Percentiles rank a stretch among this genome's conserved stretches.
phyloP scores from a whole-genome alignment of 2,113 vertebrate genomes.

The Illadopsis cleaveri region DNA sequence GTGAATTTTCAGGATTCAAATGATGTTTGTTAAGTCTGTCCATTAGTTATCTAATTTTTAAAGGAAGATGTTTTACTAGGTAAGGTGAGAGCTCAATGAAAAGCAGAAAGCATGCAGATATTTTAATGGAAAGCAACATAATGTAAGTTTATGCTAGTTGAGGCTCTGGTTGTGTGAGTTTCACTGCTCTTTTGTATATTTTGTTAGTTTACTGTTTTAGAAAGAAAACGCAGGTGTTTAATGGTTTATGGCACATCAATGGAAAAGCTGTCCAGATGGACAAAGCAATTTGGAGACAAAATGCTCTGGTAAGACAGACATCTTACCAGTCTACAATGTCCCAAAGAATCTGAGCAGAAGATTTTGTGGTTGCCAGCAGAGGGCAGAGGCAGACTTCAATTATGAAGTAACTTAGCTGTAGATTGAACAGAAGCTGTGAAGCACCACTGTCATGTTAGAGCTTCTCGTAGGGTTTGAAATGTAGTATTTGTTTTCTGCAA shows the following conservation, averaged over 20 bases:
- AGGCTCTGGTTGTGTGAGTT: not conserved
- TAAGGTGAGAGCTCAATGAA: not conserved
- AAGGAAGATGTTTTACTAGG: not conserved
- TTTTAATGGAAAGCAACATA: not conserved
- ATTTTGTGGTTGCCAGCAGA: slow-evolving; percentile 13
- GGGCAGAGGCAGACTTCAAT: slow-evolving; percentile 26
- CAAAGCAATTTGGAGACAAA: not conserved
- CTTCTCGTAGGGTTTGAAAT: not conserved
- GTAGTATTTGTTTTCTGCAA: not conserved
- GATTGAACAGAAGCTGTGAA: not conserved
- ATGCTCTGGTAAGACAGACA: not conserved
- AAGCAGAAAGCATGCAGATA: not conserved
- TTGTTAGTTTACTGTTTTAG: not conserved
- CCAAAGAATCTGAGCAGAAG: not conserved
- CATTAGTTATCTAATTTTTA: not conserved
- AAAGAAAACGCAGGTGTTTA: not conserved
- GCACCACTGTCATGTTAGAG: not conserved
- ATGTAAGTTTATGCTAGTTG: not conserved
- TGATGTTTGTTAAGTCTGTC: not conserved
- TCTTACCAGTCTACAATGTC: too few species aligned
- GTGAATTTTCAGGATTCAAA: not conserved
- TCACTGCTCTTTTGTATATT: not conserved
- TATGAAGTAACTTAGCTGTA: not conserved
- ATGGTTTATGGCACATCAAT: not conserved
- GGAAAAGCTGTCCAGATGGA: not conserved